Conservation (phyloP, 2,888 invertebrate genomes). For the Eristalis tenax region DNA sequence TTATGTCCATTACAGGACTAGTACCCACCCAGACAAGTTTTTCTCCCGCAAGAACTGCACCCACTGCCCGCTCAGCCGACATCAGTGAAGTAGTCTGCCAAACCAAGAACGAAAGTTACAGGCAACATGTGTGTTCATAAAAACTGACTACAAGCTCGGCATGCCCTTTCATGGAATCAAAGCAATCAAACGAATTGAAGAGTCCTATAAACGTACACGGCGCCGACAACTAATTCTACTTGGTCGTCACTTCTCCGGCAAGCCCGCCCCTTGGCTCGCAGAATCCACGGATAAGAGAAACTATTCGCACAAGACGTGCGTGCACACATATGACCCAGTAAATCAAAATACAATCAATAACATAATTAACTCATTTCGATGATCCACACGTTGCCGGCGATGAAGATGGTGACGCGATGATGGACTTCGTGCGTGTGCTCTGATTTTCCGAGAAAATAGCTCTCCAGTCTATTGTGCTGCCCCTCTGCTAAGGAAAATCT, state of each 20-base stretch:
- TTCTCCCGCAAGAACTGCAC: not conserved
- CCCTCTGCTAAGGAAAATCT: not conserved
- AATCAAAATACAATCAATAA: constrained; percentile 27
- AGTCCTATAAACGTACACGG: not conserved
- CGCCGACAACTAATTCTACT: not conserved
- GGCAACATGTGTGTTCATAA: not conserved
- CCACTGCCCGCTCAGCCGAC: not conserved
- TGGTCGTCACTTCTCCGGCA: not conserved
- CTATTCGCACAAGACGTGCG: constrained; percentile 30
- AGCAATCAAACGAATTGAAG: not conserved
- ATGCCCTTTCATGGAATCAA: not conserved
- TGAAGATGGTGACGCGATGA: constrained; percentile 5
- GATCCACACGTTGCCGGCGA: not conserved
- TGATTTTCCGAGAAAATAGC: constrained; percentile 6
- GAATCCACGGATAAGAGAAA: not conserved
- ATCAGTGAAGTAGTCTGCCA: not conserved
- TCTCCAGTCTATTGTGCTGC: not conserved
- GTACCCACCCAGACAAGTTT: not conserved
- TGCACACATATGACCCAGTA: constrained; percentile 22
- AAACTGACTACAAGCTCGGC: not conserved
- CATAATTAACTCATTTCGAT: constrained; percentile 27
- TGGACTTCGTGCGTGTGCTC: constrained; percentile 2
- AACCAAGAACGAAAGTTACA: not conserved
- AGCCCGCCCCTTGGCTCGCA: not conserved
- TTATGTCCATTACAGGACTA: not conserved